Base-by-base conservation (phyloP, 1,140 invertebrate genomes). In the Sipha flava region DNA sequence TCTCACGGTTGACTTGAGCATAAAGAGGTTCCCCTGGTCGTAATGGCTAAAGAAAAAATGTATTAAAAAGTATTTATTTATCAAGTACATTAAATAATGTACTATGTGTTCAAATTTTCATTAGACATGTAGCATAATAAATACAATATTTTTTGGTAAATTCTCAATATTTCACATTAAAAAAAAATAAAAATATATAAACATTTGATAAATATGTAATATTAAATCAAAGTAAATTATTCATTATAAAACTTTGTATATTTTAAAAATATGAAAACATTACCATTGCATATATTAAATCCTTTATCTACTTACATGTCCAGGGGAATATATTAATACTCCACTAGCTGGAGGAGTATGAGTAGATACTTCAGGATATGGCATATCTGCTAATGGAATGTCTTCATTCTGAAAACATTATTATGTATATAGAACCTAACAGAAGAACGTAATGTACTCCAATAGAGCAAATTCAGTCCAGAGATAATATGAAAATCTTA, bases 1-100 rank as follows among this genome's bases (percentile, higher is more conserved):
- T 92, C 85, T 92, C 91, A 85, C 92, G 89, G 85, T 93, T 92
- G 82, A 93, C 92, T 88, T 93, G 91, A 84, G 92, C 92, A 86
- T 93, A 93, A 52, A 93, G 87, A 82, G 92, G 92, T 86, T 92
- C 91, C 83, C 88, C 88, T 82, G 89, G 87, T 86, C 89, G 88
- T 82, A 88, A 87, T 86, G 89, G 85, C 84, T 88, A 79, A 52
- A 77, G 79, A n/a, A 37, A 34, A 80, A 66, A 59, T 49, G 34
- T 6, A 16, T 21, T n/a, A 52, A 23, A 40, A 6, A 40, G 37
- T 6, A 10, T 6, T 10, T 40, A 6, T 40, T 40, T n/a, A n/a
- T n/a, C n/a, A n/a, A n/a, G n/a, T n/a, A n/a, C n/a, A n/a, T n/a
- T n/a, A n/a, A n/a, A n/a, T n/a, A n/a, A n/a, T n/a, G n/a, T n/a